These are phyloP conservation scores for Phasianus colchicus DNA, from an alignment of 2,113 vertebrate genomes.

Conservation along the genomic window DNA sequence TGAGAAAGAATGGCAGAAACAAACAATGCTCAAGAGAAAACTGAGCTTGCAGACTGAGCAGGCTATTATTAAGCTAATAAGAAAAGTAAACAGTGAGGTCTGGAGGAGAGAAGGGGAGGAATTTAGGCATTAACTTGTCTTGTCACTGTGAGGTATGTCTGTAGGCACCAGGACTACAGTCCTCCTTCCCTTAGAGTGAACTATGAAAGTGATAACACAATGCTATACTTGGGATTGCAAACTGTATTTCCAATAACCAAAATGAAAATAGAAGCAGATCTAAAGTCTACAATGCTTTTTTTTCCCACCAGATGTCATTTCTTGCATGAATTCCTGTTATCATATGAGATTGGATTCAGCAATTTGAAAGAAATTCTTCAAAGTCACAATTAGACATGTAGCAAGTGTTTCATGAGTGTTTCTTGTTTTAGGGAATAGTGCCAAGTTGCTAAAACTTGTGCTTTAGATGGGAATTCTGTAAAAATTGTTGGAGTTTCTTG, in stretches of 20 bases:
- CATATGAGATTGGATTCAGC: not conserved
- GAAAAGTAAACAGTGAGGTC: not conserved
- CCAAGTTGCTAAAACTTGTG: not conserved
- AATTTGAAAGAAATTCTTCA: not conserved
- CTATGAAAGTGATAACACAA: not conserved
- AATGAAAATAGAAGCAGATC: not conserved
- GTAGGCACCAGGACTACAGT: not conserved
- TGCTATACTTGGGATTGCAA: not conserved
- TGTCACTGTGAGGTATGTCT: not conserved
- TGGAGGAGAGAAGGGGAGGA: not conserved
- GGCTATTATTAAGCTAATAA: not conserved
- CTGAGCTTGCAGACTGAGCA: not conserved
- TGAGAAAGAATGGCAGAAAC: not conserved
- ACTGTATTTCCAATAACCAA: not conserved
- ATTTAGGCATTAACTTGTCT: not conserved
- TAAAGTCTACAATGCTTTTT: not conserved
- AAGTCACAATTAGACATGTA: not conserved
- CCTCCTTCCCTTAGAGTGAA: not conserved
- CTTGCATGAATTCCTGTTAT: not conserved
- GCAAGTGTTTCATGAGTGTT: not conserved
- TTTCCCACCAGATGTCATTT: not conserved
- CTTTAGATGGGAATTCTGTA: conserved; percentile 1
- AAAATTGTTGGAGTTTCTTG: conserved; percentile 32
- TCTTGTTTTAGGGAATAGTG: not conserved
- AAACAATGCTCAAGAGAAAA: not conserved